Evolutionary conservation across 2,113 vertebrate species (phyloP).

Genomic region (Macquaria australasica): DNA sequence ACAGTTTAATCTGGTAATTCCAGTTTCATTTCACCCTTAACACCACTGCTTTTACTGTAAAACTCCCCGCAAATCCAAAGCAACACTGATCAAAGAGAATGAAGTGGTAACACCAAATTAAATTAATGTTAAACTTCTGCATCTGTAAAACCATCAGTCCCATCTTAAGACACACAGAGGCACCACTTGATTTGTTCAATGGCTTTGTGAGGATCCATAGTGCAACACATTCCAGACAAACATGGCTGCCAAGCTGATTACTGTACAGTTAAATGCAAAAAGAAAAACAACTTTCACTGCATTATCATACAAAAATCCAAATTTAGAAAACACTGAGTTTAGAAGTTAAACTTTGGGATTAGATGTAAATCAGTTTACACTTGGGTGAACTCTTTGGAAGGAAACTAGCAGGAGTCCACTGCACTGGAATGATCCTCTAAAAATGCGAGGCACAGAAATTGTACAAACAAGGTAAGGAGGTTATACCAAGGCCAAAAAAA

Average conservation of each 20-base stretch:
- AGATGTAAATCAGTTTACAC: slow-evolving; percentile 45
- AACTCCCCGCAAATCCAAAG: slow-evolving; percentile 30
- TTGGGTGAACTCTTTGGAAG: slow-evolving; percentile 66
- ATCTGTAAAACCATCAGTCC: slow-evolving; percentile 60
- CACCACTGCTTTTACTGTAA: slow-evolving; percentile 1
- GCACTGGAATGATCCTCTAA: slow-evolving; percentile 71
- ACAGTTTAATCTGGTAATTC: slow-evolving; percentile 48
- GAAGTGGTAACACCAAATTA: background rate
- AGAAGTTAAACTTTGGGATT: slow-evolving; percentile 55
- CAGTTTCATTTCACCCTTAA: slow-evolving; percentile 50
- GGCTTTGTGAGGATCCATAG: slow-evolving; percentile 74
- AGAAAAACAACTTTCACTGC: slow-evolving; percentile 23
- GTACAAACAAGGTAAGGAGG: slow-evolving; percentile 61
- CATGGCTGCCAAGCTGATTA: slow-evolving; percentile 49
- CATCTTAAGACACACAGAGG: slow-evolving; percentile 49
- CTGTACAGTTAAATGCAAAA: slow-evolving; percentile 25
- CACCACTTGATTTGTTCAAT: slow-evolving; percentile 76
- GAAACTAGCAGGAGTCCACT: slow-evolving; percentile 58
- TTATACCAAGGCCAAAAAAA: slow-evolving; percentile 57
- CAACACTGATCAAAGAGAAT: slow-evolving; percentile 40
- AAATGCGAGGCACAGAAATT: slow-evolving; percentile 65
- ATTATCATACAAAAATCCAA: slow-evolving; percentile 58
- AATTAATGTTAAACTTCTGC: slow-evolving; percentile 3
- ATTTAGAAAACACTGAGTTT: slow-evolving; percentile 46
- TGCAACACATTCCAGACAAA: slow-evolving; percentile 69